Conservation (phyloP, 2,888 invertebrate species). For the Diabrotica balteata region DNA sequence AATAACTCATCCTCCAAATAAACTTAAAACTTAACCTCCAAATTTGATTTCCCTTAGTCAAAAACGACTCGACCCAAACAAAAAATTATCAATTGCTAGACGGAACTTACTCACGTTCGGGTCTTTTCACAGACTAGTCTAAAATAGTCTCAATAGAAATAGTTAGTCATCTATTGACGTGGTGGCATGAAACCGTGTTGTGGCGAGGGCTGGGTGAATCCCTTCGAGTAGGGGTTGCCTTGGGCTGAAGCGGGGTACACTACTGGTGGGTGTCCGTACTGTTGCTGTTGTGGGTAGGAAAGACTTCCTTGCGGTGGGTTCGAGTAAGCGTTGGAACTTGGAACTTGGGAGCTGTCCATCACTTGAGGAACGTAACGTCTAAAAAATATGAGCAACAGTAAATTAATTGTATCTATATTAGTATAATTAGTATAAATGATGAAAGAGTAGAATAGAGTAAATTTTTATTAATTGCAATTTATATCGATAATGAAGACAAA, state of each 20-base stretch:
- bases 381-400: neutral
- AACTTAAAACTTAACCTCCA: too few species aligned
- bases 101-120: neutral
- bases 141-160: slow-evolving; percentile 9
- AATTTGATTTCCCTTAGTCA: too few species aligned
- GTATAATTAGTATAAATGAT: too few species aligned
- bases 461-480: too few species aligned
- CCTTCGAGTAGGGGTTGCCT: slow-evolving; percentile 57
- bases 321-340: slow-evolving; percentile 51
- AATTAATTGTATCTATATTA: too few species aligned
- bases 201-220: slow-evolving; percentile 52
- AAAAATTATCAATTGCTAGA: too few species aligned
- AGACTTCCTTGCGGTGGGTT: slow-evolving; percentile 50
- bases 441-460: too few species aligned
- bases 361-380: slow-evolving; percentile 49
- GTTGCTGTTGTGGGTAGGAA: slow-evolving; percentile 51
- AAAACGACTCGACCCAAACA: too few species aligned
- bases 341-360: slow-evolving; percentile 53
- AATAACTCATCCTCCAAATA: too few species aligned
- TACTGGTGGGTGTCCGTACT: slow-evolving; percentile 47
- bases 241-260: slow-evolving; percentile 48
- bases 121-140: slow-evolving; percentile 7
- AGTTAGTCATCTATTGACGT: slow-evolving; percentile 44
- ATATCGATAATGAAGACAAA: too few species aligned
- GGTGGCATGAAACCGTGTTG: slow-evolving; percentile 55